A percentile compares a stretch with the other conserved stretches of the same genome.
Evolutionary conservation across 37 sponge, comb jelly and placozoan genomes (phyloP).

Genomic region (Mnemiopsis leidyi): DNA sequence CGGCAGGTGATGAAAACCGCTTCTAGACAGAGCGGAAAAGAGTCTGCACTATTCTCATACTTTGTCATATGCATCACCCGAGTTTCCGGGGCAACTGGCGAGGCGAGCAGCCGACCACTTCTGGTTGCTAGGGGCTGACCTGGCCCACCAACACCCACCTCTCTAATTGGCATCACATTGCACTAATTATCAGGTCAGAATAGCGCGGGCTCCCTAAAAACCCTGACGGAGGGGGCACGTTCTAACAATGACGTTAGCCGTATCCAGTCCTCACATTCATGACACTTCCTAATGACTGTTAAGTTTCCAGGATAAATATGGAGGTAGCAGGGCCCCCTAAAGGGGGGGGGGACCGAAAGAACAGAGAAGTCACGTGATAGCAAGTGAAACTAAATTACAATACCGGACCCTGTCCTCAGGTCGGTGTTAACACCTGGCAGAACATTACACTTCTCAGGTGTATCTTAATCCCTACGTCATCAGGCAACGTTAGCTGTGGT

Average conservation of each 20-base stretch:
- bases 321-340: not conserved
- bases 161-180: not conserved
- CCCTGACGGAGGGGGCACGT: too few relatives aligned
- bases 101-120: not conserved
- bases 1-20: not conserved
- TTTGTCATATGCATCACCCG: not conserved
- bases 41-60: not conserved
- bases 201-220: not conserved
- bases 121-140: not conserved
- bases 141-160: not conserved
- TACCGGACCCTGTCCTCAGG: not conserved
- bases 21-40: not conserved
- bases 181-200: not conserved
- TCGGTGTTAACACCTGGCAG: not conserved
- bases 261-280: too few relatives aligned
- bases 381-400: not conserved
- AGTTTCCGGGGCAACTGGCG: not conserved
- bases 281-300: too few relatives aligned
- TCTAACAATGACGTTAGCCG: not conserved
- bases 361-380: not conserved
- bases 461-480: not conserved
- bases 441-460: not conserved
- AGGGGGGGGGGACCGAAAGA: not conserved
- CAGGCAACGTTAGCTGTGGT: not conserved
- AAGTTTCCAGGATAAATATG: too few relatives aligned